phyloP scores from a whole-genome alignment of 2,888 invertebrate genomes.

The Exephanes ischioxanthus region DNA sequence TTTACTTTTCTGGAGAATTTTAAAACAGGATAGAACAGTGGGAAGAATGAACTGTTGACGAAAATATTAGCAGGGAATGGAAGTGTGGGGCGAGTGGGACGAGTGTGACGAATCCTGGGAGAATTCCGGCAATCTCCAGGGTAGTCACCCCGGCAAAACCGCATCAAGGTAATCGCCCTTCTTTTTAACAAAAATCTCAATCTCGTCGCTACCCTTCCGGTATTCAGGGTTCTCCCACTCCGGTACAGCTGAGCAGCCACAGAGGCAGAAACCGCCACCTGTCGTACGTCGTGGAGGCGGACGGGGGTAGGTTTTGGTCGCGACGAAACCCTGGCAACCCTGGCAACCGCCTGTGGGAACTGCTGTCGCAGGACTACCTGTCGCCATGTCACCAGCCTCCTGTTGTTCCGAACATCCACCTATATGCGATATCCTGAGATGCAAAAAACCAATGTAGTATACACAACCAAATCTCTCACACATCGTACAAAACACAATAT shows the following conservation, averaged over 20 bases:
- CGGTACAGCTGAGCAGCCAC: background rate
- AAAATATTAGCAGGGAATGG: background rate
- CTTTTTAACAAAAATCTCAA: background rate
- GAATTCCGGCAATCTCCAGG: background rate
- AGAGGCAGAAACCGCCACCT: slow-evolving; percentile 57
- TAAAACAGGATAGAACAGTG: too few species aligned
- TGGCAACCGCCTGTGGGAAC: slow-evolving; percentile 56
- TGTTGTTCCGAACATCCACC: background rate
- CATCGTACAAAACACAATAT: background rate
- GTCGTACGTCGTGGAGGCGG: slow-evolving; percentile 57
- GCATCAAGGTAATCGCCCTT: background rate
- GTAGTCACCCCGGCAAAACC: slow-evolving; percentile 16
- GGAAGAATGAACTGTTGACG: background rate
- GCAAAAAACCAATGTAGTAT: background rate
- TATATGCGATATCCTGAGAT: slow-evolving; percentile 4
- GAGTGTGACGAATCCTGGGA: background rate
- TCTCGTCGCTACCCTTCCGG: background rate
- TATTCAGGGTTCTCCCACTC: slow-evolving; percentile 17
- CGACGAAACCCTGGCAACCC: slow-evolving; percentile 38
- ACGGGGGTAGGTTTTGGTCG: slow-evolving; percentile 52
- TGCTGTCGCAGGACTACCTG: slow-evolving; percentile 31
- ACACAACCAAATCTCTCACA: background rate
- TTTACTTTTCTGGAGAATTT: too few species aligned
- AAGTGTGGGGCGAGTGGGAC: background rate
- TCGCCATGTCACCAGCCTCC: slow-evolving; percentile 24